phyloP scores from a whole-genome alignment of 2,797 vertebrate species.

The Clarias fuscus region DNA sequence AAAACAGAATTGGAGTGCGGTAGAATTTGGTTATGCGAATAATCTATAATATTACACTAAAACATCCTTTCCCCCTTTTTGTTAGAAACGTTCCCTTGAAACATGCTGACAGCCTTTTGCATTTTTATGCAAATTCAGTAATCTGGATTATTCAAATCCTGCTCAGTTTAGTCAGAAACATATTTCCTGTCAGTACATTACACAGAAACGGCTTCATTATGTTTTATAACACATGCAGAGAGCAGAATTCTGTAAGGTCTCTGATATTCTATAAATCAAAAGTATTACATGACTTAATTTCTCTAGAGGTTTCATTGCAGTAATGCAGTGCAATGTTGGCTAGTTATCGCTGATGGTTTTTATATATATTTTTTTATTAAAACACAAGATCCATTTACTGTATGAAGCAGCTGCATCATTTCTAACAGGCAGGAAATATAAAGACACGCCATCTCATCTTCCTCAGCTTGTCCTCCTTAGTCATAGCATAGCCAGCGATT shows the following conservation, averaged over 20 bases:
- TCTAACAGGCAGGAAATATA: background rate
- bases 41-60: background rate
- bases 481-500: background rate
- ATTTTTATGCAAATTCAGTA: conserved; percentile 43
- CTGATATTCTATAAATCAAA: background rate
- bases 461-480: background rate
- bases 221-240: background rate
- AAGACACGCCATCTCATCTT: background rate
- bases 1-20: background rate
- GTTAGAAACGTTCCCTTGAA: background rate
- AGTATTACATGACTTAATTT: background rate
- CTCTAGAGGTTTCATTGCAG: background rate
- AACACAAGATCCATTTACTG: background rate
- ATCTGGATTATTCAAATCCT: conserved; percentile 42
- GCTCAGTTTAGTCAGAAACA: background rate
- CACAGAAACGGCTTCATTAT: conserved; percentile 2
- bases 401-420: background rate
- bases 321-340: background rate
- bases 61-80: background rate
- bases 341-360: background rate
- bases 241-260: background rate
- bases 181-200: background rate
- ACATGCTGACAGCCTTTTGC: conserved; percentile 27
- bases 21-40: background rate
- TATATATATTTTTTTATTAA: background rate